Conservation (phyloP, 2,797 vertebrate genomes). For the Pelobates cultripes region DNA sequence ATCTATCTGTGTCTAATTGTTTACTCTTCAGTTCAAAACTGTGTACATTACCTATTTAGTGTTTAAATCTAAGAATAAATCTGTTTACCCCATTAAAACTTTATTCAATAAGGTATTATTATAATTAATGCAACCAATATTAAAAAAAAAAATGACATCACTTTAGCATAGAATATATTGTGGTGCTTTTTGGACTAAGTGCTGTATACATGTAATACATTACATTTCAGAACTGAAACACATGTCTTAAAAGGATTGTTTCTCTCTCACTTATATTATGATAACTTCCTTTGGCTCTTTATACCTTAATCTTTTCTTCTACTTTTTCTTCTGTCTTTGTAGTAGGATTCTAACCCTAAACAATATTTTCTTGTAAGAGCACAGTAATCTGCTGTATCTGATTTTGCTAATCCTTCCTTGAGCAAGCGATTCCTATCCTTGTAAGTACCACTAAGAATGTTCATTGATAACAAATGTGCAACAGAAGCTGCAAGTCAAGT, state of each 20-base stretch:
- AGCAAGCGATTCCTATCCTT: constrained; percentile 72
- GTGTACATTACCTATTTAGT: too few species aligned
- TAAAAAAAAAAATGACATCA: too few species aligned
- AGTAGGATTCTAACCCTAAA: constrained; percentile 73
- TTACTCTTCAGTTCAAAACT: too few species aligned
- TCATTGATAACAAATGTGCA: constrained; percentile 56
- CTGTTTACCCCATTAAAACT: too few species aligned
- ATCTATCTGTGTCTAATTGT: too few species aligned
- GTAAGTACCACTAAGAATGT: constrained; percentile 74
- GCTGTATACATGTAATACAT: neutral
- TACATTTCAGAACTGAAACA: neutral
- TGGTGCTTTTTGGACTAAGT: neutral
- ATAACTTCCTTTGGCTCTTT: constrained; percentile 56
- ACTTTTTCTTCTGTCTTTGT: constrained; percentile 70
- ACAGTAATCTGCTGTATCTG: constrained; percentile 69
- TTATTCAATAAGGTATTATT: too few species aligned
- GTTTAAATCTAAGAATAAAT: too few species aligned
- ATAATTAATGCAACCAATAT: too few species aligned
- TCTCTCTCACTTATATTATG: constrained; percentile 53
- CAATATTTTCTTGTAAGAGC: constrained; percentile 74
- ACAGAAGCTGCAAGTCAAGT: constrained; percentile 47
- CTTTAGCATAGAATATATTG: neutral
- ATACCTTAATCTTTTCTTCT: constrained; percentile 67
- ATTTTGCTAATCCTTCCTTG: constrained; percentile 73
- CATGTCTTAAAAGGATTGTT: constrained; percentile 4